These are phyloP conservation scores for Himantopus leucocephalus DNA, from an alignment of 2,113 vertebrate genomes.

Conservation along the genomic window DNA sequence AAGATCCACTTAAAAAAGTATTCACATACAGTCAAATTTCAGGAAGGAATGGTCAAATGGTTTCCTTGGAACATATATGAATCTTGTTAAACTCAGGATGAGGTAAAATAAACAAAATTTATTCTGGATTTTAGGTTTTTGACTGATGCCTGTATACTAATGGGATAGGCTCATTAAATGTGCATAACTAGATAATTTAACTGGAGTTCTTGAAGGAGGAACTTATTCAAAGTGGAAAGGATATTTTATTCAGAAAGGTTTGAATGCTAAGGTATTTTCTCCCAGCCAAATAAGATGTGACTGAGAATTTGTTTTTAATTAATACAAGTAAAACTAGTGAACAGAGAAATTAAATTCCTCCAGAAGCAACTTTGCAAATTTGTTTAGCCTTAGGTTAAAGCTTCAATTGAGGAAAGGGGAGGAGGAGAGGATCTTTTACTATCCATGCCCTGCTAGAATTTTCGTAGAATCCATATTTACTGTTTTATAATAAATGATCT, in stretches of 20 bases:
- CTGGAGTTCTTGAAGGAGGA: neutral
- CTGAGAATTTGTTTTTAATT: constrained; percentile 46
- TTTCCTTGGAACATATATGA: neutral
- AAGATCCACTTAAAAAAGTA: neutral
- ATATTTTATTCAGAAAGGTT: constrained; percentile 10
- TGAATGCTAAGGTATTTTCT: neutral
- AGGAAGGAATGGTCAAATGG: neutral
- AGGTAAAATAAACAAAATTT: neutral
- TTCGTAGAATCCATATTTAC: neutral
- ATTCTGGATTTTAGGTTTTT: neutral
- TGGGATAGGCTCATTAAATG: neutral
- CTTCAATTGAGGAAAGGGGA: neutral
- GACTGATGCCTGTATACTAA: neutral
- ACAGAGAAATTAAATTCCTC: constrained; percentile 57
- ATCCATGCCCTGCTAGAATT: neutral
- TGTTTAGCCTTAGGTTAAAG: constrained; percentile 3
- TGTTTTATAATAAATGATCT: neutral
- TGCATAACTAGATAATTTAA: neutral
- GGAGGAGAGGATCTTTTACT: neutral
- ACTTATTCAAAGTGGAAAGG: neutral
- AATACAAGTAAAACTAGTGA: constrained; percentile 52
- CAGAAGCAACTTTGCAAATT: constrained; percentile 31
- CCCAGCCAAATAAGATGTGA: constrained; percentile 6
- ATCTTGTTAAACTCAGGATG: neutral
- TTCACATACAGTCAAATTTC: neutral